Base-by-base conservation (phyloP, 1,140 invertebrate genomes). In the Aphelenchoides besseyi region DNA sequence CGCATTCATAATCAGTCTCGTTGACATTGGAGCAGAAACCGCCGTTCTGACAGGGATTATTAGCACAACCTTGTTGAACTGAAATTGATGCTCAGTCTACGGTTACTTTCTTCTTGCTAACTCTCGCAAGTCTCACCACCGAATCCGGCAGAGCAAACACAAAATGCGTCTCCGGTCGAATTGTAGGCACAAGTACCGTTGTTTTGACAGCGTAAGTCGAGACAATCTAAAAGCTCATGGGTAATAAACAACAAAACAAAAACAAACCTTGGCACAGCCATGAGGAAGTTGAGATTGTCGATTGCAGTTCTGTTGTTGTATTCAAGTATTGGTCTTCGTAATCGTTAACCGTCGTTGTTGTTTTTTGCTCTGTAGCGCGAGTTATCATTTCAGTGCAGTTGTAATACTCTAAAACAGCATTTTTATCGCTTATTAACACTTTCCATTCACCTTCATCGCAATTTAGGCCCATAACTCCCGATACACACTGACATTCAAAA, bases 1-100 rank as follows among this genome's bases (percentile, higher is more conserved):
- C 63, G 30, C 63, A 66, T 53, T 66, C 63, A 32, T 66, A 66
- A 35, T 3, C 63, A 16, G 63, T 63, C 12, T 36, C 26, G 63
- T 66, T 35, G n/a, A 66, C 0, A 30, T 66, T 66, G 1, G 30
- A 29, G 30, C 63, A 66, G 3, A 37, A 2, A 2, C 63, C 63
- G 1, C 63, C 63, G 32, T 66, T 66, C 16, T 18, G 32, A 32
- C 63, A 66, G 12, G 63, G 63, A 55, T 16, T 63, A 30, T 66
- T 1, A 23, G 63, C 63, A 3, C 63, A 66, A 2, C 26, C 26
- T 30, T 32, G 12, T 35, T 53, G 16, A 12, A 37, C 63, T 66
- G 16, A 37, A 66, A n/a, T 41, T n/a, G n/a, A 41, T n/a, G 37
- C 37, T 41, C n/a, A 41, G n/a, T 8, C n/a, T 5, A 41, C 5